A percentile compares a stretch with the other conserved stretches of the same genome.
Evolutionary conservation across 1,140 invertebrate genomes (phyloP).

Genomic region (Aricia agestis): DNA sequence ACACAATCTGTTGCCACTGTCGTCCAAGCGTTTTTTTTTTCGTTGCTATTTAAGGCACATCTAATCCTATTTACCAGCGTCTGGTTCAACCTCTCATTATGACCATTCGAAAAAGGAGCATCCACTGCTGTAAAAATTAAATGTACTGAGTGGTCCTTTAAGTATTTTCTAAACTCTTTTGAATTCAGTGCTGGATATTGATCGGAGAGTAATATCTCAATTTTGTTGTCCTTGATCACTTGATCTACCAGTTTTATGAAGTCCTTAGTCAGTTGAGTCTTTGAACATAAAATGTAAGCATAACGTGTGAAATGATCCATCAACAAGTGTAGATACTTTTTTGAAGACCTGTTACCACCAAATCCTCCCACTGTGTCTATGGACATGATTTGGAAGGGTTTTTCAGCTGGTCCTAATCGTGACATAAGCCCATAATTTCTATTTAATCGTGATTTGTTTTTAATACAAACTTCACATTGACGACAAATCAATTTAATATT

Average conservation of each 20-base stretch:
- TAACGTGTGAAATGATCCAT: conserved; percentile 27
- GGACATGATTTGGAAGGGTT: conserved; percentile 34
- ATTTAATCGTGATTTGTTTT: conserved; percentile 27
- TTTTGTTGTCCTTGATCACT: conserved; percentile 25
- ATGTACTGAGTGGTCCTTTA: conserved; percentile 25
- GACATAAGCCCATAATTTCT: conserved; percentile 26
- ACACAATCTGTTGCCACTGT: conserved; percentile 22
- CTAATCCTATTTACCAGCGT: conserved; percentile 25
- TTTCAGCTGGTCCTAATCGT: conserved; percentile 29
- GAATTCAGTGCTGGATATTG: conserved; percentile 41
- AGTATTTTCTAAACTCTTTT: conserved; percentile 31
- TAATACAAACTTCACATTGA: conserved; percentile 30
- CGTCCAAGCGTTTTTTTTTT: conserved; percentile 23
- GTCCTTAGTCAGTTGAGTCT: conserved; percentile 35
- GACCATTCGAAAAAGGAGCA: conserved; percentile 30
- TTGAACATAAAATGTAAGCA: conserved; percentile 34
- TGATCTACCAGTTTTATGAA: conserved; percentile 33
- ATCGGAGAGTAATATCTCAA: conserved; percentile 34
- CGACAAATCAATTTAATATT: conserved; percentile 24
- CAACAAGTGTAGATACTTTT: conserved; percentile 24
- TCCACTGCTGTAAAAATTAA: conserved; percentile 31
- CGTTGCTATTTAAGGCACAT: conserved; percentile 25
- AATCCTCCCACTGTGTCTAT: conserved; percentile 33
- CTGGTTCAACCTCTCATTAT: conserved; percentile 24
- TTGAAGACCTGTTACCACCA: conserved; percentile 25